Conservation (phyloP, 1,140 invertebrate species). For the Venturia canescens region DNA sequence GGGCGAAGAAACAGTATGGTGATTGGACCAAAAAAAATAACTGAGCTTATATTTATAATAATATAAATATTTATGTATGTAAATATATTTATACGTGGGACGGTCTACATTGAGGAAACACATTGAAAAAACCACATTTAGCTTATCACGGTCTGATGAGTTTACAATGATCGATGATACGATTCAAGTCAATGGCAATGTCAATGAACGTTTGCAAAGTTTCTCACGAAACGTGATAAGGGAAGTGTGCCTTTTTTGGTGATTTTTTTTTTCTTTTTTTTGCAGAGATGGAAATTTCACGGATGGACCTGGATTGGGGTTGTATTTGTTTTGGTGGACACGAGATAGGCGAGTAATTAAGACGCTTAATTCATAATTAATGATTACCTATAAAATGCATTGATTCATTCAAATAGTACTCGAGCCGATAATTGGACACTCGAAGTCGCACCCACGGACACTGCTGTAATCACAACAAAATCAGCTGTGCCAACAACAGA, state of each 20-base stretch:
- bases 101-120: slow-evolving; percentile 30
- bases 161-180: slow-evolving; percentile 21
- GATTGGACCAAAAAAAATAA: slow-evolving; percentile 44
- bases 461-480: slow-evolving; percentile 78
- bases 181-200: background rate
- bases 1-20: slow-evolving; percentile 22
- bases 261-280: slow-evolving; percentile 20
- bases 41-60: slow-evolving; percentile 10
- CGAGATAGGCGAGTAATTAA: slow-evolving; percentile 64
- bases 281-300: slow-evolving; percentile 38
- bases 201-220: too few relatives aligned
- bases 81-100: slow-evolving; percentile 22
- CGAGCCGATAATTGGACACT: slow-evolving; percentile 76
- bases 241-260: background rate
- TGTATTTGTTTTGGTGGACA: slow-evolving; percentile 49
- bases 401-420: slow-evolving; percentile 76
- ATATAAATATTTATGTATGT: too few relatives aligned
- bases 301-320: slow-evolving; percentile 57
- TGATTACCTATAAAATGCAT: slow-evolving; percentile 78
- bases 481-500: slow-evolving; percentile 77
- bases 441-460: slow-evolving; percentile 73
- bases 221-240: too few relatives aligned
- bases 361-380: slow-evolving; percentile 75
- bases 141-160: too few relatives aligned
- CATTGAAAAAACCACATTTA: slow-evolving; percentile 52